Percentiles rank a stretch among this genome's conserved stretches.
Conservation (phyloP, 2,797 vertebrate genomes). For the Lagodon rhomboides region DNA sequence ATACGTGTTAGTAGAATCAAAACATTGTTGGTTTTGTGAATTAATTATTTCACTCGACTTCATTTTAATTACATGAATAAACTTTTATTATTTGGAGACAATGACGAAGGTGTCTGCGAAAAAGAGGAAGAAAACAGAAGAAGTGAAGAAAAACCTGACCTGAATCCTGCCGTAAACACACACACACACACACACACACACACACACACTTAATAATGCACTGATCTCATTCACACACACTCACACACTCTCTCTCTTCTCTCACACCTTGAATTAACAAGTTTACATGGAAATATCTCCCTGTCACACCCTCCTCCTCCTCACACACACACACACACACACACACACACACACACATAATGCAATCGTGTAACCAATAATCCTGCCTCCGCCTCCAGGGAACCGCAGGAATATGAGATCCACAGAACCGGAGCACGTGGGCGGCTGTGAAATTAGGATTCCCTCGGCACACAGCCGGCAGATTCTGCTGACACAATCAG, state of each 20-base stretch:
- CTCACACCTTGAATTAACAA: constrained; percentile 37
- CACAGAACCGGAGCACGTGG: constrained; percentile 26
- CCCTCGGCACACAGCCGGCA: constrained; percentile 17
- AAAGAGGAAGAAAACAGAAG: too few species aligned
- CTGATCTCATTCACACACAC: constrained; percentile 1
- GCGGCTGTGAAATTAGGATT: constrained; percentile 61
- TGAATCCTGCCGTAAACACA: constrained; percentile 1
- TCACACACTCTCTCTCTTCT: constrained; percentile 23
- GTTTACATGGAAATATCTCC: constrained; percentile 27
- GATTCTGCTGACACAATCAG: constrained; percentile 55
- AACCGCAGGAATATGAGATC: constrained; percentile 19
- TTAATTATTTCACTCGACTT: too few species aligned
- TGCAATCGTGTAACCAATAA: constrained; percentile 38
- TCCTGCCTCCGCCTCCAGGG: constrained; percentile 34
- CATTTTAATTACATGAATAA: too few species aligned
- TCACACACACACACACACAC: background rate
- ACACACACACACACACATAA: constrained; percentile 5
- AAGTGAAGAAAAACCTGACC: background rate
- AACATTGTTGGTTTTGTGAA: too few species aligned
- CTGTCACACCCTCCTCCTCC: background rate
- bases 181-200: constrained; percentile 8
- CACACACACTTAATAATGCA: constrained; percentile 12
- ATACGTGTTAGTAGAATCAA: too few species aligned
- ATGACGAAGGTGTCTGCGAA: too few species aligned
- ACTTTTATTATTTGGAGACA: too few species aligned